Conservation (phyloP, 2,113 vertebrate genomes). For the Archocentrus centrarchus region DNA sequence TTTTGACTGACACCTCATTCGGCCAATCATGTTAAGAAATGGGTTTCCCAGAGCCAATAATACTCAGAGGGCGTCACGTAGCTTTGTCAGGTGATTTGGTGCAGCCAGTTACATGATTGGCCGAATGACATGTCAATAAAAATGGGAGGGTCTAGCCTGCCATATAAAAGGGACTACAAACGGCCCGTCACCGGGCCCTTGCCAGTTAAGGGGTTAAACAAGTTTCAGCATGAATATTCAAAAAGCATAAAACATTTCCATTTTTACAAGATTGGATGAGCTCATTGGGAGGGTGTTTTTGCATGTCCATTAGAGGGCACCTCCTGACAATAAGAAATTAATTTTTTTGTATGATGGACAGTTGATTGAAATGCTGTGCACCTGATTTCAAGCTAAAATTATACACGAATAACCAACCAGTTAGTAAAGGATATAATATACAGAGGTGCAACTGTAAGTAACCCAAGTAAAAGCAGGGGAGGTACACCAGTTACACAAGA, state of each 20-base stretch:
- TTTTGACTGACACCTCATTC: no score
- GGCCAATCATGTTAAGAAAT: no score
- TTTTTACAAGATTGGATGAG: constrained; percentile 48
- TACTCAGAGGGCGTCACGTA: no score
- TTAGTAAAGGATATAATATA: constrained; percentile 46
- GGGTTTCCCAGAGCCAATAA: no score
- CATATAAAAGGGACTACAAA: no score
- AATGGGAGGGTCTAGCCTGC: no score
- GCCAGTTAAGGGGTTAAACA: no score
- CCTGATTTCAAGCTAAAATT: constrained; percentile 67
- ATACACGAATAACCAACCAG: constrained; percentile 48
- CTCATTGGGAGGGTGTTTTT: constrained; percentile 36
- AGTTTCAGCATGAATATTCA: constrained; percentile 71
- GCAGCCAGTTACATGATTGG: no score
- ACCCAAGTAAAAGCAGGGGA: constrained; percentile 53
- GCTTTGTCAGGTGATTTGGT: no score
- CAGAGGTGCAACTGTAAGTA: constrained; percentile 45
- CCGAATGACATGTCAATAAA: no score
- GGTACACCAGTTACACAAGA: constrained; percentile 51
- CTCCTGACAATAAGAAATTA: constrained; percentile 32
- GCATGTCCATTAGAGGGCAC: constrained; percentile 36
- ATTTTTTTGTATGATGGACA: constrained; percentile 33
- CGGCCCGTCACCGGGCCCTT: no score
- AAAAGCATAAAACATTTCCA: constrained; percentile 62
- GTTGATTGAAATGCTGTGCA: constrained; percentile 66